Evolutionary conservation across 2,113 vertebrate species (phyloP).

Genomic region (Dinomys branickii): DNA sequence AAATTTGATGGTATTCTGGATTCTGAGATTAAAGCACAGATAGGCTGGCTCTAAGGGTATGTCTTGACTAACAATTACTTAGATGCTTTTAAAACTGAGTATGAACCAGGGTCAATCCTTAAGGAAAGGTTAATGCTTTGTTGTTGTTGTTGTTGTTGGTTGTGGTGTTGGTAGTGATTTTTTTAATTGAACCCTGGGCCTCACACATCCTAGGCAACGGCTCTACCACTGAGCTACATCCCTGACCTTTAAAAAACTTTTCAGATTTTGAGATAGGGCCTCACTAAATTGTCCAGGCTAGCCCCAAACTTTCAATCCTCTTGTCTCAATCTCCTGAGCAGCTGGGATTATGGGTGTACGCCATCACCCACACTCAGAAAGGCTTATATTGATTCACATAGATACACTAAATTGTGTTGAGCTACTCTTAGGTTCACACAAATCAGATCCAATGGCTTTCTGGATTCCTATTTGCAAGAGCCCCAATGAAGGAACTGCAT

Average conservation of each 20-base stretch:
- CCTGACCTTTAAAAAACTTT: neutral
- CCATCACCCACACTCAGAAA: neutral
- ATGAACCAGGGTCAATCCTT: neutral
- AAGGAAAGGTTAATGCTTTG: neutral
- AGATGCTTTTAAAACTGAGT: neutral
- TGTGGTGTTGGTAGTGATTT: neutral
- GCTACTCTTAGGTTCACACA: neutral
- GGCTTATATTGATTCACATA: neutral
- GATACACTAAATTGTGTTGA: neutral
- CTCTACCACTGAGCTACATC: neutral
- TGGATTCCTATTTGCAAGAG: neutral
- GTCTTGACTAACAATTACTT: neutral
- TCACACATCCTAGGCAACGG: neutral
- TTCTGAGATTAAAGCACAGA: slow-evolving; percentile 12
- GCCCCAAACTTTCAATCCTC: neutral
- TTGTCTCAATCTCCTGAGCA: neutral
- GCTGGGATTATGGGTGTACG: neutral
- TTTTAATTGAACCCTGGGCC: neutral
- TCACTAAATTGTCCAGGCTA: neutral
- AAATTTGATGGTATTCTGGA: neutral
- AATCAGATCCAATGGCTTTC: neutral
- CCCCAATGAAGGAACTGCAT: neutral
- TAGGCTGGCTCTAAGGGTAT: neutral
- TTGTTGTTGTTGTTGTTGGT: neutral
- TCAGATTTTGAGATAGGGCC: neutral